Evolutionary conservation across 2,113 vertebrate species (phyloP), one percentile per base, ranked within the genome.

Genomic region (Narcine bancroftii): DNA sequence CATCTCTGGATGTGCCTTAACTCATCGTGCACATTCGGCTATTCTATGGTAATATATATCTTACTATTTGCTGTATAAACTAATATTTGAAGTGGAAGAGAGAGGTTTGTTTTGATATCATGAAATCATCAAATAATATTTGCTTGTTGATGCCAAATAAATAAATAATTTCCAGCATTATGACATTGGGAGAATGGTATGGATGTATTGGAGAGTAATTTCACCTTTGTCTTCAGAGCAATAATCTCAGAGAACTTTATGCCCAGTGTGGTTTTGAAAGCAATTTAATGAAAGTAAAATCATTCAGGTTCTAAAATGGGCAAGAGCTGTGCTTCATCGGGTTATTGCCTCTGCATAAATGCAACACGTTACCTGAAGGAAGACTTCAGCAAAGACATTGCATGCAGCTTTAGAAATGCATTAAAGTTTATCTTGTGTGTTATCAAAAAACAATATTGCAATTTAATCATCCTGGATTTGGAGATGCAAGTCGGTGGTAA

Each of bases 281-380:
- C 33, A 85, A 56, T 60, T 36, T 15, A 85, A 85, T 85, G 56
- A 60, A 85, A 60, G 60, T 85, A 60, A 85, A 60, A 85, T 85
- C 81, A 85, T 13, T 13, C 33, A n/a, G 1, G 4, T 56, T 85
- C 33, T 56, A 85, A 36, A 53, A 60, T 1, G 2, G 15, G 33
- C 26, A 17, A 15, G 33, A 6, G 33, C 17, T 60, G 50, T 36
- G 33, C 33, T 2, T 17, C 29, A n/a, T 85, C 33, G 9, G 17
- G 17, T 60, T 83, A 13, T 47, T 47, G 50, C 11, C 50, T 15
- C 33, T 36, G 47, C 19, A 5, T 76, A 13, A 42, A 76, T 13
- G 42, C 73, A 72, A 42, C 73, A 76, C 39, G 11, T 42, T 76
- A 39, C 36, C 39, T 3, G 9, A 42, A n/a, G 36, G 9, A 83